These are phyloP conservation scores for Spodoptera exigua DNA, from an alignment of 2,888 invertebrate species.

Conservation along the genomic window DNA sequence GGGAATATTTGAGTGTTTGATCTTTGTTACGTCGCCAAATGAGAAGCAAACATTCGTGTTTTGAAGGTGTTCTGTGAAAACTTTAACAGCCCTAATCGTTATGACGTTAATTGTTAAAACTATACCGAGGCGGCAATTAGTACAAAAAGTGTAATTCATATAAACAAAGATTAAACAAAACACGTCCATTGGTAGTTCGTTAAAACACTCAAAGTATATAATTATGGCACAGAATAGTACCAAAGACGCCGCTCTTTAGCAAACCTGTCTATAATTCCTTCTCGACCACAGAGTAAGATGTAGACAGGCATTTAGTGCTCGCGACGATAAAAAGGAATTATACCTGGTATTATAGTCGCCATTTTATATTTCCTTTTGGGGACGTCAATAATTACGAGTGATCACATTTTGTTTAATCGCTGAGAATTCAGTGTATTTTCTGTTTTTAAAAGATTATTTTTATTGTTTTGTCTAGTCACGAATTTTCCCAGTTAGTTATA, in stretches of 20 bases:
- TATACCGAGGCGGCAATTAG: constrained; percentile 43
- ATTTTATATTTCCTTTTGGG: constrained; percentile 19
- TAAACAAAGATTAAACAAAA: constrained; percentile 51
- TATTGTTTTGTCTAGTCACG: neutral
- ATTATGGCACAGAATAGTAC: constrained; percentile 65
- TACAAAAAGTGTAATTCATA: constrained; percentile 47
- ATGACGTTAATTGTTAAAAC: constrained; percentile 34
- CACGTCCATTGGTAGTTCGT: constrained; percentile 52
- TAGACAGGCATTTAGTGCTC: constrained; percentile 34
- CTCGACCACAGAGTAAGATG: constrained; percentile 49
- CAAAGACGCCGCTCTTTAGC: constrained; percentile 67
- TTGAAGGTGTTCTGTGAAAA: constrained; percentile 1
- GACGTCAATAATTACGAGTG: constrained; percentile 5
- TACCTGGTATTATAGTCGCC: constrained; percentile 9
- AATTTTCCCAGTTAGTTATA: constrained; percentile 1
- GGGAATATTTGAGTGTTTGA: constrained; percentile 33
- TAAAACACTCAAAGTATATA: constrained; percentile 62
- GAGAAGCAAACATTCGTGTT: constrained; percentile 33
- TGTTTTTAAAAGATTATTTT: constrained; percentile 12
- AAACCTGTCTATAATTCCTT: constrained; percentile 69
- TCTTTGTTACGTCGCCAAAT: constrained; percentile 23
- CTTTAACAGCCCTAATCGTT: constrained; percentile 13
- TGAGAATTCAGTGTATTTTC: constrained; percentile 10
- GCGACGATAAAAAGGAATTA: constrained; percentile 22
- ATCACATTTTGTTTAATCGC: neutral